Evolutionary conservation across 1,140 invertebrate genomes (phyloP), one percentile per base, ranked within the genome.

Genomic region (Aphaenogaster ashmeadi): DNA sequence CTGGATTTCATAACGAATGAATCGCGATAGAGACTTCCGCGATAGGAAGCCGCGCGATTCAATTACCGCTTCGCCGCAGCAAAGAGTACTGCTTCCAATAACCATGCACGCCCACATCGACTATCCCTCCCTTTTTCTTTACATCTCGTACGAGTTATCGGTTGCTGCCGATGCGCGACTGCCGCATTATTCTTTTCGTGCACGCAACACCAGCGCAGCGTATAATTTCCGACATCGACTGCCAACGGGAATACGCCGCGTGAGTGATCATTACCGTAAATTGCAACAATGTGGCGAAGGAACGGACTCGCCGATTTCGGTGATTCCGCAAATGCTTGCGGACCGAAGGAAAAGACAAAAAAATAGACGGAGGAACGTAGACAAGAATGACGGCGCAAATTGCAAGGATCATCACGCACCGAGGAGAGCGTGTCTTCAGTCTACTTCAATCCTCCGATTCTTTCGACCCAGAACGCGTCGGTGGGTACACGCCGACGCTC

Each of bases 141-240:
- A 44, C 38, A 0, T 71, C 66, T 44, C 66, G 21, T 41, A 81
- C 47, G 79, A 71, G 79, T 81, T 81, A 81, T 81, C 66, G 79
- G 50, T 33, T 71, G 79, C 64, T 56, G 52, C 21, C 9, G 66
- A 81, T 56, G 74, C 58, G 75, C 72, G 78, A 88, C 58, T 67
- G 50, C 41, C 33, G 41, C 6, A 71, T 79, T 67, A 58, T 89
- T 87, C 66, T 69, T 67, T 27, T 64, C 64, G 47, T 56, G 75
- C 36, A 78, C 58, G 83, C 78, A 87, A 89, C 69, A 58, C 33
- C 52, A 18, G 9, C 15, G 62, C 6, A 84, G 79, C 80, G 75
- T 86, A 56, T 79, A 89, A 87, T 87, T 83, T 89, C 41, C 75
- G 50, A 85, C 74, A 79, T 89, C 60, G 80, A 38, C 84, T 56